These are phyloP conservation scores for Cerastis leucographa DNA, from an alignment of 2,888 invertebrate species.

Conservation along the genomic window DNA sequence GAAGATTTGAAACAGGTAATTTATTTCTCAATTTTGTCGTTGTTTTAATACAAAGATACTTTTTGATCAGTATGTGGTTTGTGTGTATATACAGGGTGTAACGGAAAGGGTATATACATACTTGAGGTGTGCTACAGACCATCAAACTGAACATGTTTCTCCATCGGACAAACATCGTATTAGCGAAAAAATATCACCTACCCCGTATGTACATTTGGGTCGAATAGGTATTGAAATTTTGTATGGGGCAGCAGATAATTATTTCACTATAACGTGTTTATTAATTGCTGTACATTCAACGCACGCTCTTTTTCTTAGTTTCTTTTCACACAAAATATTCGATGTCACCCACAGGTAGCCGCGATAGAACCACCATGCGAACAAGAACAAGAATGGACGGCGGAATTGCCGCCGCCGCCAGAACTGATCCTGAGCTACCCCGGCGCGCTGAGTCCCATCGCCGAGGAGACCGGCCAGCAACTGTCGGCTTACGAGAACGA, in stretches of 20 bases:
- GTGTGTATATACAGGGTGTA: no score
- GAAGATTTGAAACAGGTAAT: constrained; percentile 27
- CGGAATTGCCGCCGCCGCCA: constrained; percentile 79
- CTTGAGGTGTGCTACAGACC: no score
- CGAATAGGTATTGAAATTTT: no score
- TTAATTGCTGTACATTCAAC: no score
- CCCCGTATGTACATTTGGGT: no score
- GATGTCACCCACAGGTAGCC: constrained; percentile 76
- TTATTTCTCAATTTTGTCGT: neutral
- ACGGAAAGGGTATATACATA: no score
- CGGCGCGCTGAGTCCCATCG: constrained; percentile 86
- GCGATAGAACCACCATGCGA: constrained; percentile 73
- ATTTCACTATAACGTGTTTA: no score
- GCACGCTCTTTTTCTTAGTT: neutral
- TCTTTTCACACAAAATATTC: neutral
- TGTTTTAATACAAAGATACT: neutral
- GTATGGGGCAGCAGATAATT: no score
- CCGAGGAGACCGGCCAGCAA: constrained; percentile 85
- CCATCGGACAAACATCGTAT: no score
- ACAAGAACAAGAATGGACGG: constrained; percentile 68
- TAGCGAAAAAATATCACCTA: no score
- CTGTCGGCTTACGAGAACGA: constrained; percentile 86
- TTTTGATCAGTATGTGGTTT: neutral
- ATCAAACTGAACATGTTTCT: no score
- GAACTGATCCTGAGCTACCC: constrained; percentile 84